These are phyloP conservation scores for Chlorops oryzae DNA, from an alignment of 1,140 invertebrate species.

Conservation along the genomic window DNA sequence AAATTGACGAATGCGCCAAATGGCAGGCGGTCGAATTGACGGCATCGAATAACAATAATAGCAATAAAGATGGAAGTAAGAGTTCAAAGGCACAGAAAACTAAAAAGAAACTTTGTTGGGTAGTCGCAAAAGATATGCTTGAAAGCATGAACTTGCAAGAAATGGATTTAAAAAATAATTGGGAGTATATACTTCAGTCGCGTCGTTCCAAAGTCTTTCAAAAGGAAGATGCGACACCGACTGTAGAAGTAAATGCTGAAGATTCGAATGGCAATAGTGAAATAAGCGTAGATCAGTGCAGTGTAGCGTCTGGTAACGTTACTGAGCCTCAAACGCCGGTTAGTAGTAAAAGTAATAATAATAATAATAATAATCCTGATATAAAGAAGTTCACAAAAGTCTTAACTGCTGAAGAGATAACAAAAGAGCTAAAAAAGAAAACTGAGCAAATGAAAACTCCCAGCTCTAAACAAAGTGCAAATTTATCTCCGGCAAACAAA, in stretches of 20 bases:
- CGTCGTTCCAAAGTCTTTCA: constrained; percentile 36
- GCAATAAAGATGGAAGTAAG: constrained; percentile 5
- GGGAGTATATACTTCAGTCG: constrained; percentile 51
- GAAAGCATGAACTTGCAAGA: constrained; percentile 55
- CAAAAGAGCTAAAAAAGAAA: background rate
- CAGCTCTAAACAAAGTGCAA: too few species aligned
- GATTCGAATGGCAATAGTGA: constrained; percentile 3
- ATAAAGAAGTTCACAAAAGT: constrained; percentile 20
- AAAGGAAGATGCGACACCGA: constrained; percentile 1
- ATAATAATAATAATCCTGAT: constrained; percentile 2
- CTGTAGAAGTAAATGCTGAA: background rate
- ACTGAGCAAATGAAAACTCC: too few species aligned
- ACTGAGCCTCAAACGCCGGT: background rate
- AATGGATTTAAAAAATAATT: constrained; percentile 53
- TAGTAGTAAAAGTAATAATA: background rate
- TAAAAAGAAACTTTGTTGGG: constrained; percentile 60
- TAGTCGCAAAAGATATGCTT: constrained; percentile 55
- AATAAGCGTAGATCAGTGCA: background rate
- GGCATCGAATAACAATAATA: constrained; percentile 3
- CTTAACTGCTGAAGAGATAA: constrained; percentile 8
- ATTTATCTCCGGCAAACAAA: too few species aligned
- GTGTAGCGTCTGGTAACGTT: background rate
- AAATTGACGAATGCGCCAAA: constrained; percentile 57
- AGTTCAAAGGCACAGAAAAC: constrained; percentile 53
- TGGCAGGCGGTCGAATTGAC: constrained; percentile 52